Percentiles rank a stretch among this genome's conserved stretches.
phyloP scores from a whole-genome alignment of 2,888 invertebrate species.

The Phaedon cochleariae region DNA sequence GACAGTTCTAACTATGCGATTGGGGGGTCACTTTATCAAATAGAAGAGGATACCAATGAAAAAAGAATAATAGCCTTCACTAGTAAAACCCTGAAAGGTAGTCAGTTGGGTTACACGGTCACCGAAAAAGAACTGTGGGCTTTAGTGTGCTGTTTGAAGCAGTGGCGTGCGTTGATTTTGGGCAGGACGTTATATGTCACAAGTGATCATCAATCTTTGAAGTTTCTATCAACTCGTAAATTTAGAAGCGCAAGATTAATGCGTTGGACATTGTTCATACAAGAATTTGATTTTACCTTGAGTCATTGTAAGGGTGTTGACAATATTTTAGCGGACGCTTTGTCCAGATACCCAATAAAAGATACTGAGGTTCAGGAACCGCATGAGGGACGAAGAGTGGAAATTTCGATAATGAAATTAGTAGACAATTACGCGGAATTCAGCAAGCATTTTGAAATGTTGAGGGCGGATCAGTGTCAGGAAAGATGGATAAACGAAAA shows the following conservation, averaged over 20 bases:
- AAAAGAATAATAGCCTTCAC: conserved; percentile 24
- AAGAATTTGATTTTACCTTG: conserved; percentile 23
- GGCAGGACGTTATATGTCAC: too few species aligned
- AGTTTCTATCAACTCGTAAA: too few species aligned
- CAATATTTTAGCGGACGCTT: too few species aligned
- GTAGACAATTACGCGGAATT: too few species aligned
- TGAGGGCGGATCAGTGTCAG: too few species aligned
- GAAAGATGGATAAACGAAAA: too few species aligned
- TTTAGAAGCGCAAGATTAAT: conserved; percentile 18
- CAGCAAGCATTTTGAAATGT: too few species aligned
- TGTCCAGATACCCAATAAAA: too few species aligned
- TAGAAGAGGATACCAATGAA: not conserved
- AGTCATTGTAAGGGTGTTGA: too few species aligned
- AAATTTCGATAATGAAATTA: too few species aligned
- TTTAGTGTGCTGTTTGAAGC: conserved; percentile 15
- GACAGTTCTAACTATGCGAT: conserved; percentile 14
- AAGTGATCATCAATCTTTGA: conserved; percentile 30
- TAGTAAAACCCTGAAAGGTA: conserved; percentile 21
- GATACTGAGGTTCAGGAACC: too few species aligned
- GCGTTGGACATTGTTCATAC: conserved; percentile 31
- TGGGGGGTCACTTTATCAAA: conserved; percentile 4
- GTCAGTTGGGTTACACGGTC: conserved; percentile 3
- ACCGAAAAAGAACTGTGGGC: conserved; percentile 28
- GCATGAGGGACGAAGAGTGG: too few species aligned
- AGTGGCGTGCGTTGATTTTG: conserved; percentile 28